Evolutionary conservation across 2,888 invertebrate species (phyloP).

Genomic region (Caradrina clavipalpis): DNA sequence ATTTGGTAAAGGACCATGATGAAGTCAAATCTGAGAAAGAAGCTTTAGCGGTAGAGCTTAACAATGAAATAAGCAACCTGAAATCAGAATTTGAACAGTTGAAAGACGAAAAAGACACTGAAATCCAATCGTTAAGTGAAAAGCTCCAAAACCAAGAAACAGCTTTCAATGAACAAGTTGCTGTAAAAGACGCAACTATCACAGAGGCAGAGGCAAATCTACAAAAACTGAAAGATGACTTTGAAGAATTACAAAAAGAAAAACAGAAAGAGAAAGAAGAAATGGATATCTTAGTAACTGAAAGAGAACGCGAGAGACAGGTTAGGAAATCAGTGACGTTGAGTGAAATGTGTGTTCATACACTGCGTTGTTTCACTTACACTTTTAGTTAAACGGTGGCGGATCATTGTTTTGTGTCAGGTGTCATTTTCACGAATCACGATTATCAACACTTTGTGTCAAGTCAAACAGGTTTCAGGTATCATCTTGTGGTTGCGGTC

Average conservation of each 20-base stretch:
- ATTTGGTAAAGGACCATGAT: conserved; percentile 65
- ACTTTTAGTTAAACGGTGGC: conserved; percentile 54
- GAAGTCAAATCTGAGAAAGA: conserved; percentile 69
- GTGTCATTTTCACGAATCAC: conserved; percentile 20
- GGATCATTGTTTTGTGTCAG: conserved; percentile 42
- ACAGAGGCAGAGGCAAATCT: conserved; percentile 66
- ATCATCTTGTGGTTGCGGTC: conserved; percentile 44
- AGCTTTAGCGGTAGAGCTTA: conserved; percentile 65
- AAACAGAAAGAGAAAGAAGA: conserved; percentile 78
- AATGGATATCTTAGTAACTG: conserved; percentile 66
- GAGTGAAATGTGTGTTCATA: conserved; percentile 58
- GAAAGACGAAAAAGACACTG: conserved; percentile 70
- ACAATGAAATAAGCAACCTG: conserved; percentile 70
- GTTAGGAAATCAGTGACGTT: conserved; percentile 76
- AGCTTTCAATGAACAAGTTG: conserved; percentile 64
- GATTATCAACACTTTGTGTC: conserved; percentile 1
- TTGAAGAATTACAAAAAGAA: conserved; percentile 71
- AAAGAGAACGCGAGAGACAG: conserved; percentile 80
- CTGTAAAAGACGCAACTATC: conserved; percentile 71
- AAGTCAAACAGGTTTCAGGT: conserved; percentile 18
- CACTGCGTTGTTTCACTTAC: conserved; percentile 53
- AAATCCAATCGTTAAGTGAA: conserved; percentile 73
- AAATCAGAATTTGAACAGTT: conserved; percentile 69
- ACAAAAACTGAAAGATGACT: conserved; percentile 70
- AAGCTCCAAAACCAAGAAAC: conserved; percentile 69